Base-by-base conservation (phyloP, 2,797 vertebrate species). In the Myotis findleyi region DNA sequence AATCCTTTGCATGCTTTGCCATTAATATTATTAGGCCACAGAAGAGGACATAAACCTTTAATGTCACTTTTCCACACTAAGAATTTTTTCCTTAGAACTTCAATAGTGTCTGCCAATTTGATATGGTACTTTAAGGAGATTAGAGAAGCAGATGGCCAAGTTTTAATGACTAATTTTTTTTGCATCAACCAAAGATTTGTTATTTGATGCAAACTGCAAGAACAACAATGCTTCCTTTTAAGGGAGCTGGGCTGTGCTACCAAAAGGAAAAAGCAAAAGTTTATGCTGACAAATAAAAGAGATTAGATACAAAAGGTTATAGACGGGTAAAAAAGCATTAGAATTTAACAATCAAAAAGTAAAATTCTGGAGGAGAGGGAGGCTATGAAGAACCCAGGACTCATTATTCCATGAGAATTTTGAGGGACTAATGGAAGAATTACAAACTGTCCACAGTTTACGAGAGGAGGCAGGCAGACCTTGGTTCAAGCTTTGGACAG, bases 61-160 rank as follows among this genome's bases (percentile, higher is more conserved):
- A 96, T 87, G 69, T 44, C 71, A 86, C 95, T 97, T 98, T 97
- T 94, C 97, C 83, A 77, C 53, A 92, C 62, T 30, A 87, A 87
- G 73, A 18, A 69, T 97, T 97, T 96, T 97, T 92, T 49, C 49
- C 79, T 79, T 92, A 94, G 98, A 94, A 97, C 95, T 95, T 30
- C 86, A 91, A 86, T 90, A 68, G 59, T 73, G 41, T 97, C 86
- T 96, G 30, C 89, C 96, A 96, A 97, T 97, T 91, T 97, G 83
- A 97, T 87, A 93, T 33, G 95, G 41, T 75, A 91, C 30, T 96
- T 97, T 84, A 96, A 97, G 84, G 84, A 96, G 92, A 94, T 93
- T 94, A 81, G 38, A 90, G 95, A 91, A 98, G 96, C 96, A 98
- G 97, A 97, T 98, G 98, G 97, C 80, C 87, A 75, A 96, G 89